Base-by-base conservation (phyloP, 2,113 vertebrate genomes). In the Coptodon rendalli region DNA sequence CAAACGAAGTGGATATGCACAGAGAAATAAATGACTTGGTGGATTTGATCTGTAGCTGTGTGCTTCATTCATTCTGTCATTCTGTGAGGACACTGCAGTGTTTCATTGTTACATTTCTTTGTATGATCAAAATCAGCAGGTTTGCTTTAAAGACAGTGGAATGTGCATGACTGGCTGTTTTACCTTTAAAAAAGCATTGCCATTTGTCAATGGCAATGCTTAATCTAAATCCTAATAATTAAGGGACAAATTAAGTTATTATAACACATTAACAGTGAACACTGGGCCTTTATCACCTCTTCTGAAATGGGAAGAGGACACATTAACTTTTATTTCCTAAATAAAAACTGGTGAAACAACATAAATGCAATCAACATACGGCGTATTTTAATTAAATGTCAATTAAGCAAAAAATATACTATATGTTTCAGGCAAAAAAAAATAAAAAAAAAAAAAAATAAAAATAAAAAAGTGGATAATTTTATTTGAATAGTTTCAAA, bases 1-100 rank as follows among this genome's bases (percentile, higher is more conserved):
- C 50, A 54, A 90, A 87, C 19, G 12, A 57, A 83, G 89, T 19
- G n/a, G 57, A 71, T 78, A 86, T 24, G 29, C 34, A 63, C 68
- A 86, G 57, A 89, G 80, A 85, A 90, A 91, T 87, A 90, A 89
- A 92, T 53, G 76, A 89, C 57, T 50, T 19, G 6, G 34, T 82
- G 66, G 73, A 89, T 79, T 80, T 83, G 24, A 63, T 66, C 27
- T 61, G 63, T 53, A 19, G 87, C 38, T 53, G 48, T 52, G 27
- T 45, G 45, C 56, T 80, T 17, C 31, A 24, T 76, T 43, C 43
- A 81, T 38, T 85, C 38, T 22, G 13, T 52, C 50, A 6, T 61
- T 40, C 80, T 66, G 50, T 34, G 52, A 73, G 12, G 36, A 76
- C 8, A 14, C 19, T 38, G 7, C 52, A 13, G 12, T 52, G 76